Evolutionary conservation across 2,113 vertebrate genomes (phyloP).

Genomic region (Pardalotus punctatus): DNA sequence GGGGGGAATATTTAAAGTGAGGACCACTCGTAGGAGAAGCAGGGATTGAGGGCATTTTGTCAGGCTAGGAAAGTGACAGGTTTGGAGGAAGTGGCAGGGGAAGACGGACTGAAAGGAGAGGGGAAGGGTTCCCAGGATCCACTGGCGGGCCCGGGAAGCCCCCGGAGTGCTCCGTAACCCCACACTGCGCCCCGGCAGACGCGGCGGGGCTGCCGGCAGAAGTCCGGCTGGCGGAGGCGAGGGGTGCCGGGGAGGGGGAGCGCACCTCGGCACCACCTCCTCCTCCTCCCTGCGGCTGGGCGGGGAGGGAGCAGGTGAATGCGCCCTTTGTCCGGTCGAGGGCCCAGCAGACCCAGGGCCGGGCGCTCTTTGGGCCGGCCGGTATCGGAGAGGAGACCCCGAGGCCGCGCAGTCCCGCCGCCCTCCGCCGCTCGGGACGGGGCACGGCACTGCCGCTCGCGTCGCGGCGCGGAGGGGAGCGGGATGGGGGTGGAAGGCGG

Average conservation of each 20-base stretch:
- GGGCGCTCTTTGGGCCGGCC: neutral
- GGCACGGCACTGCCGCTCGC: rapidly evolving
- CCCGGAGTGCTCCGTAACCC: neutral
- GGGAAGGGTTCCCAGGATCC: neutral
- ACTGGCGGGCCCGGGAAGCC: neutral
- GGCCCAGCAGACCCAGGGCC: neutral
- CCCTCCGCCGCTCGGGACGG: neutral
- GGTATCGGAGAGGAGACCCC: neutral
- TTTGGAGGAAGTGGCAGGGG: neutral
- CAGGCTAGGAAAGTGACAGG: neutral
- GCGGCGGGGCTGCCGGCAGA: neutral
- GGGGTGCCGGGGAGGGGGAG: neutral
- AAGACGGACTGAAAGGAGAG: neutral
- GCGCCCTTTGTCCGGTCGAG: neutral
- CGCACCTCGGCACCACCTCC: neutral
- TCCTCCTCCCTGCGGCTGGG: neutral
- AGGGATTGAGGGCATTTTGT: neutral
- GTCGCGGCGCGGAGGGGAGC: neutral
- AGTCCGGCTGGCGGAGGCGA: neutral
- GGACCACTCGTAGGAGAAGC: neutral
- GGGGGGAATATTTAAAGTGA: neutral
- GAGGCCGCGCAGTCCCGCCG: neutral
- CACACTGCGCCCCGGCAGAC: rapidly evolving
- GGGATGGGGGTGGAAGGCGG: conserved; percentile 13
- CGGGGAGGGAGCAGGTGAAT: neutral